These are phyloP conservation scores for Sthenelais limicola DNA, from an alignment of 2,888 invertebrate genomes.

Conservation along the genomic window DNA sequence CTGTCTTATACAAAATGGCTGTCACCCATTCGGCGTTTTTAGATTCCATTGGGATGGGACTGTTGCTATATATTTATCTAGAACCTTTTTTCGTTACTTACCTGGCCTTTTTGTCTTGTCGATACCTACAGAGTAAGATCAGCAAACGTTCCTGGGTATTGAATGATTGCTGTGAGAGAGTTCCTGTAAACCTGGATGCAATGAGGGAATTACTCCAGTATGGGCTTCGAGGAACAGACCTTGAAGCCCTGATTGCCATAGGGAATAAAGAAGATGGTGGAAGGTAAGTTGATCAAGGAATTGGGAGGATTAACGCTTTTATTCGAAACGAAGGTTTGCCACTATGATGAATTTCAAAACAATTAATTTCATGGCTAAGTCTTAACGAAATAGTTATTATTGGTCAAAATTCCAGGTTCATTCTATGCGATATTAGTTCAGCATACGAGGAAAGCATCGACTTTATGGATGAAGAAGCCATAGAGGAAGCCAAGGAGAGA, in stretches of 20 bases:
- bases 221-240: slow-evolving; percentile 80
- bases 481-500: slow-evolving; percentile 56
- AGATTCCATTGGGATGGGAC: too few relatives aligned
- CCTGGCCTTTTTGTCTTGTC: neutral
- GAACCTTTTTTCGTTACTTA: neutral
- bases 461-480: slow-evolving; percentile 58
- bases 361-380: slow-evolving; percentile 13
- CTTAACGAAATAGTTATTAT: neutral
- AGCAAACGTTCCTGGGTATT: slow-evolving; percentile 84
- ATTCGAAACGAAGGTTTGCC: neutral
- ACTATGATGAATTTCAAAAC: neutral
- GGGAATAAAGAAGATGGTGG: slow-evolving; percentile 68
- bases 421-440: slow-evolving; percentile 45
- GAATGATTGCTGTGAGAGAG: slow-evolving; percentile 84
- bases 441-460: slow-evolving; percentile 65
- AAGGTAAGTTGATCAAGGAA: slow-evolving; percentile 57
- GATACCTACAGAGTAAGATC: slow-evolving; percentile 78
- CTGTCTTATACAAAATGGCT: too few relatives aligned
- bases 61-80: too few relatives aligned
- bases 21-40: too few relatives aligned
- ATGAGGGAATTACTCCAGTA: slow-evolving; percentile 82
- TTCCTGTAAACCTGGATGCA: slow-evolving; percentile 82
- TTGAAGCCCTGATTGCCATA: slow-evolving; percentile 76
- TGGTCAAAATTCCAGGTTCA: slow-evolving; percentile 45
- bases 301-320: too few relatives aligned